These are phyloP conservation scores for Furcula furcula DNA, from an alignment of 2,888 invertebrate species.

Conservation along the genomic window DNA sequence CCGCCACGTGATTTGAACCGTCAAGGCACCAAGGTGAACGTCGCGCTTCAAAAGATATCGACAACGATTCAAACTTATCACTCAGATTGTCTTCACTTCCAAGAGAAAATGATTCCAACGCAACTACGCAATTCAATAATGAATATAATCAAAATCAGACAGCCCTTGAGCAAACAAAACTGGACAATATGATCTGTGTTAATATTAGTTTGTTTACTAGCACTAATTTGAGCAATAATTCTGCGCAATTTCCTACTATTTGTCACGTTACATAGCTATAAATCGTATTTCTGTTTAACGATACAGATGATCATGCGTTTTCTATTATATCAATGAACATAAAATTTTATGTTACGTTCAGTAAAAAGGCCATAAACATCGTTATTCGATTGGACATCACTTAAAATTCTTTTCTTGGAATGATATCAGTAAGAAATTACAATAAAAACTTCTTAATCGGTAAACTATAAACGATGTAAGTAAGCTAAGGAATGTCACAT, in stretches of 20 bases:
- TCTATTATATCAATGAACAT: not conserved
- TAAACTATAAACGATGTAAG: slow-evolving; percentile 25
- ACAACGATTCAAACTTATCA: slow-evolving; percentile 11
- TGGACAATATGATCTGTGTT: not conserved
- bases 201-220: not conserved
- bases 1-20: slow-evolving; percentile 60
- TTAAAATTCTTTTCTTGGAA: slow-evolving; percentile 16
- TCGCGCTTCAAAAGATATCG: slow-evolving; percentile 39
- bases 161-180: no score
- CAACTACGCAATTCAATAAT: not conserved
- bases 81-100: slow-evolving; percentile 1
- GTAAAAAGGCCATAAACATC: slow-evolving; percentile 2
- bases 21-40: slow-evolving; percentile 69
- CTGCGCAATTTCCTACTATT: slow-evolving; percentile 14
- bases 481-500: slow-evolving; percentile 29
- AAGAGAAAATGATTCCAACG: slow-evolving; percentile 1
- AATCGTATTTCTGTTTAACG: slow-evolving; percentile 4
- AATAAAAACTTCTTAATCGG: slow-evolving; percentile 20
- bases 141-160: not conserved
- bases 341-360: not conserved
- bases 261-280: slow-evolving; percentile 9
- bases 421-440: slow-evolving; percentile 19
- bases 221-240: no score
- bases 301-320: slow-evolving; percentile 6
- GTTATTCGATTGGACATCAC: slow-evolving; percentile 6